Evolutionary conservation across 2,888 invertebrate genomes (phyloP).

Genomic region (Phytoseiulus persimilis): DNA sequence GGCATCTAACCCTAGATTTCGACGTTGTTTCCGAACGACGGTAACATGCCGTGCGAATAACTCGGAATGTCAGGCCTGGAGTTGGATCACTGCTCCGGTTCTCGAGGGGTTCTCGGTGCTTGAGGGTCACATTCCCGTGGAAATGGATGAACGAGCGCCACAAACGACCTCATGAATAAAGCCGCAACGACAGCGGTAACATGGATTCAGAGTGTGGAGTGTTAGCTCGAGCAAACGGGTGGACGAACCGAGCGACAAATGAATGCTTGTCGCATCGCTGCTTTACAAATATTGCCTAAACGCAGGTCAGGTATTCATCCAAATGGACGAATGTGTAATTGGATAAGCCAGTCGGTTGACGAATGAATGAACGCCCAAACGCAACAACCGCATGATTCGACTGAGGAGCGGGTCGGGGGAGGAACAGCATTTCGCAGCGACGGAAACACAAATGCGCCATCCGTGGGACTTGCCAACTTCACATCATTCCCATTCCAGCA

Average conservation of each 20-base stretch:
- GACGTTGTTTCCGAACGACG: too few species aligned
- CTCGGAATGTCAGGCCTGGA: too few species aligned
- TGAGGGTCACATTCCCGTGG: background rate
- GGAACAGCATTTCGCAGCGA: too few species aligned
- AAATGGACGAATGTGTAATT: background rate
- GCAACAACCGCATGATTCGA: background rate
- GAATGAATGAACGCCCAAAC: background rate
- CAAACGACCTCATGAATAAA: background rate
- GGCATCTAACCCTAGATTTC: too few species aligned
- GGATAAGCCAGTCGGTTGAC: background rate
- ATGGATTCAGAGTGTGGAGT: background rate
- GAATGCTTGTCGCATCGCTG: background rate
- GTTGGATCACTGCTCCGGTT: too few species aligned
- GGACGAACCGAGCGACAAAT: background rate
- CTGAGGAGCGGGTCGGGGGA: too few species aligned
- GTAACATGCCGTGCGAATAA: too few species aligned
- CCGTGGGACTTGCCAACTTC: too few species aligned
- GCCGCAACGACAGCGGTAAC: background rate
- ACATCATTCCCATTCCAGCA: too few species aligned
- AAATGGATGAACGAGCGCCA: background rate
- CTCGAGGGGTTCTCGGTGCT: background rate
- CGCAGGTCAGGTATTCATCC: background rate
- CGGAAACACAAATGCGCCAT: too few species aligned
- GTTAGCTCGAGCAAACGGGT: background rate
- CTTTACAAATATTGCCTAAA: background rate